phyloP scores from a whole-genome alignment of 2,797 vertebrate species.

The Cynodonichthys magdalenae region DNA sequence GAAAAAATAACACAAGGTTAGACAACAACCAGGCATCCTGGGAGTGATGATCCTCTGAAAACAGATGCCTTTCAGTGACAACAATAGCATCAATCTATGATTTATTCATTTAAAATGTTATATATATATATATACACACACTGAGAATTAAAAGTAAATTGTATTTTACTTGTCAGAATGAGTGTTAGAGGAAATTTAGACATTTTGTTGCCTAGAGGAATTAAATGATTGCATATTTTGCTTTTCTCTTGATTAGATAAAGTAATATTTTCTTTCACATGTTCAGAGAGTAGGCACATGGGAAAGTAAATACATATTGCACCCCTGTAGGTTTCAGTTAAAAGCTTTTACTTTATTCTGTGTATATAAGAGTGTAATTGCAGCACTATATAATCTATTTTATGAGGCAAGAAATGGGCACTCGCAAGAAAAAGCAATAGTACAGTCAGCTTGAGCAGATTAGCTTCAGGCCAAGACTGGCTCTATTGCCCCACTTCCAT shows the following conservation, averaged over 20 bases:
- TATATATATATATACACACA: too few species aligned
- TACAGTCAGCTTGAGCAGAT: too few species aligned
- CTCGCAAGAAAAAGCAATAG: too few species aligned
- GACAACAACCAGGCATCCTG: conserved; percentile 50
- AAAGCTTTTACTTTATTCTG: background rate
- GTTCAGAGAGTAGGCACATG: too few species aligned
- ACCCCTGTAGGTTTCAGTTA: background rate
- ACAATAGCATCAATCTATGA: conserved; percentile 1
- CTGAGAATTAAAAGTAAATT: background rate
- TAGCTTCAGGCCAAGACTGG: too few species aligned
- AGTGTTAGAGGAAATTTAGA: background rate
- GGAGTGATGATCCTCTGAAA: conserved; percentile 61
- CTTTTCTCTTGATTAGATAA: too few species aligned
- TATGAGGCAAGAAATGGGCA: too few species aligned
- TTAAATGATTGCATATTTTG: too few species aligned
- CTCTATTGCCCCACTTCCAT: too few species aligned
- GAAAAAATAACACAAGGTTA: conserved; percentile 53
- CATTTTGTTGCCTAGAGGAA: background rate
- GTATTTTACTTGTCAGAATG: background rate
- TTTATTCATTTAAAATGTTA: background rate
- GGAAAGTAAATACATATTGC: too few species aligned
- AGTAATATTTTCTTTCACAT: too few species aligned
- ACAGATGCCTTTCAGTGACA: conserved; percentile 49
- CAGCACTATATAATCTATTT: background rate
- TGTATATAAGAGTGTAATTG: background rate